These are phyloP conservation scores for Hippopotamyrus pictus DNA, from an alignment of 2,797 vertebrate genomes.

Conservation along the genomic window DNA sequence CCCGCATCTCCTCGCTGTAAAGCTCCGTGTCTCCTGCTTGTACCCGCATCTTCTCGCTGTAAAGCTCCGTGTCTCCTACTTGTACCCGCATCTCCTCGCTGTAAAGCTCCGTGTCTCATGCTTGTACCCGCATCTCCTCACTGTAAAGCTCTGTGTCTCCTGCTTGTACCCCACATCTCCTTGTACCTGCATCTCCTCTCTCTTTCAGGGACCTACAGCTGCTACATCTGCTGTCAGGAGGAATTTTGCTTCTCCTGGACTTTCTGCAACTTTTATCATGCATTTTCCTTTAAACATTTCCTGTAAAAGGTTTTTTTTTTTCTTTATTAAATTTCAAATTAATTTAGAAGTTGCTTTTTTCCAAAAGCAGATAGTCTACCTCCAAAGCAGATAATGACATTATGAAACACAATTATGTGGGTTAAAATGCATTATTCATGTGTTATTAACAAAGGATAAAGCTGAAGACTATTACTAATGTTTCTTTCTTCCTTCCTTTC, in stretches of 20 bases:
- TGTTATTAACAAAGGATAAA: not conserved
- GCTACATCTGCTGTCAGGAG: not conserved
- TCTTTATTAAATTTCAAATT: not conserved
- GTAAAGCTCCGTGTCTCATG: not conserved
- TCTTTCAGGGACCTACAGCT: not conserved
- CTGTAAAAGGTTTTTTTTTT: not conserved
- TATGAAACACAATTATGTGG: not conserved
- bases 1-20: not conserved
- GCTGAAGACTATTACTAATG: not conserved
- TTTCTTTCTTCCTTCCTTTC: not conserved
- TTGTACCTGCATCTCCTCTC: not conserved
- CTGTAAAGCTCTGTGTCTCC: not conserved
- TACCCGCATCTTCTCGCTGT: not conserved
- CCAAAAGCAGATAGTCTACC: not conserved
- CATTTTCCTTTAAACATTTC: not conserved
- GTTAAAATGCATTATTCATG: not conserved
- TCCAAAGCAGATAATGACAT: not conserved
- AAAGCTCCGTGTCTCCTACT: not conserved
- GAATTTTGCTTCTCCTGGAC: not conserved
- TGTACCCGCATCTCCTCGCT: not conserved
- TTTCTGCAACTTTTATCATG: no score
- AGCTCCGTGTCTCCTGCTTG: not conserved
- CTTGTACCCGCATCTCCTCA: not conserved
- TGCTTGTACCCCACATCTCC: not conserved
- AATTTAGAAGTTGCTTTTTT: not conserved